Conservation (phyloP, 2,797 vertebrate genomes). For the Pipistrellus pygmaeus region DNA sequence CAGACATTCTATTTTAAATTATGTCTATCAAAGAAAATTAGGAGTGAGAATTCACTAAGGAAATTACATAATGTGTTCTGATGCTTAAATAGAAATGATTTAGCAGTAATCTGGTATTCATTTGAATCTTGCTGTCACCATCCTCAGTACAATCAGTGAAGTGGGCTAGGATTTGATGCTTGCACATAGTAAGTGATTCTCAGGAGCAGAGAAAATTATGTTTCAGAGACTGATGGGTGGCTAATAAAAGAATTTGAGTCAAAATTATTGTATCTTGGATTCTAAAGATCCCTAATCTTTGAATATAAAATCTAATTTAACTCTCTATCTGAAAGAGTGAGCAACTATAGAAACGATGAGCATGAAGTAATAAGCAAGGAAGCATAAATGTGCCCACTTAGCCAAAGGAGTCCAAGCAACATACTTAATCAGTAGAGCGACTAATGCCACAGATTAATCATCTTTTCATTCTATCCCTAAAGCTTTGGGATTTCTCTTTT, state of each 20-base stretch:
- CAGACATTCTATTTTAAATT: constrained; percentile 26
- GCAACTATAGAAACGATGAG: background rate
- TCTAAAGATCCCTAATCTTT: constrained; percentile 40
- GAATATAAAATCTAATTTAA: background rate
- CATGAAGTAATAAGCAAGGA: background rate
- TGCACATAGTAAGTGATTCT: background rate
- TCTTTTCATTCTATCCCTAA: background rate
- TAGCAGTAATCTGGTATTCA: background rate
- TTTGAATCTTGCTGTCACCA: background rate
- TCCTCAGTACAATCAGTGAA: background rate
- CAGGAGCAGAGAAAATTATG: constrained; percentile 7
- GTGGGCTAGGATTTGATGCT: constrained; percentile 16
- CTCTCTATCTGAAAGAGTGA: background rate
- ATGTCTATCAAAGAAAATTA: background rate
- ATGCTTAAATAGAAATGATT: constrained; percentile 22
- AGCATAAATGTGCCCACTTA: background rate
- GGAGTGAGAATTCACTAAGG: background rate
- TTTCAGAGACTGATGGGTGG: background rate
- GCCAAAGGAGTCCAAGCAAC: background rate
- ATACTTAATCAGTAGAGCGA: background rate
- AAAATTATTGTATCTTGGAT: constrained; percentile 56
- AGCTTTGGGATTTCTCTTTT: background rate
- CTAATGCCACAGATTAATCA: background rate
- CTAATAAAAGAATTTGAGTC: background rate
- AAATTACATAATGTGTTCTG: background rate